A percentile compares a stretch with the other conserved stretches of the same genome.
phyloP scores from a whole-genome alignment of 92 coral and sea anemone genomes.

The Epizoanthus fatuus region DNA sequence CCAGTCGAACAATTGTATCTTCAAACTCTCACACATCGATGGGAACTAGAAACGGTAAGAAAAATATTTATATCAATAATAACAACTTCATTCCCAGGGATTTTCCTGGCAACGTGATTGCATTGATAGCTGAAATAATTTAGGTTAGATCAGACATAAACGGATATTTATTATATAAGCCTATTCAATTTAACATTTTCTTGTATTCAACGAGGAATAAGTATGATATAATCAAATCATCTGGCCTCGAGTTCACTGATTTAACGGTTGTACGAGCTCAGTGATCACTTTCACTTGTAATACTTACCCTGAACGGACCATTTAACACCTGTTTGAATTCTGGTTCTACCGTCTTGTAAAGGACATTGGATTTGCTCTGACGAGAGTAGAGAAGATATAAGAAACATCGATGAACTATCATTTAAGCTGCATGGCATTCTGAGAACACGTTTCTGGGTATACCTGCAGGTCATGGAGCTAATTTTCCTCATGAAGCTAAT shows the following conservation, averaged over 20 bases:
- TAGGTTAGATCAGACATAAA: no score
- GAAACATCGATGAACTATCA: neutral
- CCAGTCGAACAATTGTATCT: conserved; percentile 91
- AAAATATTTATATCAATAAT: neutral
- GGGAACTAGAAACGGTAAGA: conserved; percentile 75
- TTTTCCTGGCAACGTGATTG: no score
- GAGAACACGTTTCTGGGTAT: neutral
- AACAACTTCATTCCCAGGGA: no score
- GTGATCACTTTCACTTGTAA: neutral
- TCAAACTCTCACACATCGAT: conserved; percentile 87
- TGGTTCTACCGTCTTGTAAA: conserved; percentile 87
- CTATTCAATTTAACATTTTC: neutral
- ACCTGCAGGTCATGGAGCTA: neutral
- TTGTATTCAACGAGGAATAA: no score
- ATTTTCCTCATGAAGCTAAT: no score
- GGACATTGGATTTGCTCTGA: conserved; percentile 77
- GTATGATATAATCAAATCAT: no score
- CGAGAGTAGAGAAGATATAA: neutral
- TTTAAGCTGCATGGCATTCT: no score
- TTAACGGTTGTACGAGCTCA: no score
- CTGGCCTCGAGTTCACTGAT: no score
- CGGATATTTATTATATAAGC: no score
- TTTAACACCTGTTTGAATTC: conserved; percentile 81
- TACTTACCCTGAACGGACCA: conserved; percentile 77
- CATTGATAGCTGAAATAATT: no score